Evolutionary conservation across 2,888 invertebrate genomes (phyloP).

Genomic region (Dasypolia templi): DNA sequence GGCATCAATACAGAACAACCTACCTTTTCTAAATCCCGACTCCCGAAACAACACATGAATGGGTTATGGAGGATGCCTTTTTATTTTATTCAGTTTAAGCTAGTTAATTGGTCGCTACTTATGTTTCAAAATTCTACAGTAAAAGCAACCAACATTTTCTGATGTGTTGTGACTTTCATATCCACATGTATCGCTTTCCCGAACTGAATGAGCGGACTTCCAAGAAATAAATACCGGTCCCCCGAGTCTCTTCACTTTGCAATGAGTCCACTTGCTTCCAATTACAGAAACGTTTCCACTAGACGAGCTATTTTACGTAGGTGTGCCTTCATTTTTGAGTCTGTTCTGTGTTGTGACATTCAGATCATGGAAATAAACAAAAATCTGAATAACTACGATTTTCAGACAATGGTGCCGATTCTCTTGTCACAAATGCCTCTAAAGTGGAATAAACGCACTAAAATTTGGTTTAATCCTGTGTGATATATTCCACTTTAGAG

Average conservation of each 20-base stretch:
- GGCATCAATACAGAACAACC: background rate
- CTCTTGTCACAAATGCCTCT: no score
- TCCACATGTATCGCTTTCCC: slow-evolving; percentile 56
- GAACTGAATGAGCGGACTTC: slow-evolving; percentile 52
- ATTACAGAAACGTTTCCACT: slow-evolving; percentile 25
- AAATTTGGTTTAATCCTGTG: no score
- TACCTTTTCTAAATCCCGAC: no score
- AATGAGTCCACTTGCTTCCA: slow-evolving; percentile 13
- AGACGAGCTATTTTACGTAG: background rate
- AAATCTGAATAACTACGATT: slow-evolving; percentile 1
- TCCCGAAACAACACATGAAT: no score
- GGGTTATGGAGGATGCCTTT: background rate
- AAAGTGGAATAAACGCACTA: no score
- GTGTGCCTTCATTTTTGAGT: background rate
- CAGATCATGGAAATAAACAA: slow-evolving; percentile 6
- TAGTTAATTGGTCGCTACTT: background rate
- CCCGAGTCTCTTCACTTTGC: slow-evolving; percentile 15
- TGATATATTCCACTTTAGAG: no score
- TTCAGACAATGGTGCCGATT: background rate
- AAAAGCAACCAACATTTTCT: slow-evolving; percentile 22
- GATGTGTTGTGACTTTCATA: slow-evolving; percentile 52
- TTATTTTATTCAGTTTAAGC: background rate
- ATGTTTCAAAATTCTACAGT: slow-evolving; percentile 3
- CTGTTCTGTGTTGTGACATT: background rate
- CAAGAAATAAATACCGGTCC: slow-evolving; percentile 57